Evolutionary conservation across 2,888 invertebrate species (phyloP), one percentile per base, ranked within the genome.

Genomic region (Psococerastis gibbosa): DNA sequence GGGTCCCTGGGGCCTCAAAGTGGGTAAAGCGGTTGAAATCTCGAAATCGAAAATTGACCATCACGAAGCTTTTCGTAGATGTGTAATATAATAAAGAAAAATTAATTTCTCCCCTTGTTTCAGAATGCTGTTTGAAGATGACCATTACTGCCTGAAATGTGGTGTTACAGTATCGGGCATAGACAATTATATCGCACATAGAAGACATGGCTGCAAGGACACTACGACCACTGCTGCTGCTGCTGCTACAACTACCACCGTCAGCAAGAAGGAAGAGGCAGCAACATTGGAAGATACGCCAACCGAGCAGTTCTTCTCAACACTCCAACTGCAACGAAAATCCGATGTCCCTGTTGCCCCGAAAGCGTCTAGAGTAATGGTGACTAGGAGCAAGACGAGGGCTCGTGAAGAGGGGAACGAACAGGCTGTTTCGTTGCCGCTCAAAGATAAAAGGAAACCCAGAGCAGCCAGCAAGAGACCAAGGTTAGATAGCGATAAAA

Each of bases 111-210:
- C n/a, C n/a, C n/a, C n/a, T n/a, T n/a, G n/a, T n/a, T n/a, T n/a
- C n/a, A 72, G 71, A 71, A 66, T 72, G 47, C 27, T 27, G 27
- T 27, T 27, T 11, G 81, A 84, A 44, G 87, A 91, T 61, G 77
- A 72, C 3, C 91, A 92, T 57, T 72, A 84, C 49, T 92, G 91
- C 62, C 75, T 89, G 54, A 83, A 81, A 56, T 92, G 91, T 63
- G 80, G 81, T 52, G 58, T 69, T 15, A 87, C 88, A 2, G 77
- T 91, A 47, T 63, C 74, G 31, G 91, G 91, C 0, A 66, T 92
- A n/a, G 78, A 81, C 33, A 81, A 80, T 58, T 92, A 92, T 58
- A 73, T 92, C 20, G 70, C 70, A 32, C 91, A 92, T 56, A 73
- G 88, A 34, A 83, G 83, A 56, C 65, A 69, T 23, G 70, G 71